These are phyloP conservation scores for Napeogenes sylphis DNA, from an alignment of 2,888 invertebrate species.

Conservation along the genomic window DNA sequence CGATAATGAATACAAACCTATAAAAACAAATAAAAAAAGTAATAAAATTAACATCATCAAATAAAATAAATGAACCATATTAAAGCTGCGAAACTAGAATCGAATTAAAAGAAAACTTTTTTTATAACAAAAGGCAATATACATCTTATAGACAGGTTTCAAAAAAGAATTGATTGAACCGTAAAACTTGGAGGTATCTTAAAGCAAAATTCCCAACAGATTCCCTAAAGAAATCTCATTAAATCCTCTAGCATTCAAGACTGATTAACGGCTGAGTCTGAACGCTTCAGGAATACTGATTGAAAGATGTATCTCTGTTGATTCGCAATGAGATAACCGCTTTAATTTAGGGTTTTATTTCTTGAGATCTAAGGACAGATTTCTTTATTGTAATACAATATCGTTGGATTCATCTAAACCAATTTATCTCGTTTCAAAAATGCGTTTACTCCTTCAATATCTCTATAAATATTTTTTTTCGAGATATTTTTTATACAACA, in stretches of 20 bases:
- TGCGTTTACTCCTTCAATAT: too few relatives aligned
- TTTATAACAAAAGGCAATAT: background rate
- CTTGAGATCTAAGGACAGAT: slow-evolving; percentile 11
- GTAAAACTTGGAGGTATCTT: slow-evolving; percentile 30
- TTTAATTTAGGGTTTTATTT: slow-evolving; percentile 24
- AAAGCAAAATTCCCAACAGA: slow-evolving; percentile 1
- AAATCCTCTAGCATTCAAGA: slow-evolving; percentile 55
- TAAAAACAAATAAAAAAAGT: too few relatives aligned
- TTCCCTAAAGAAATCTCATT: slow-evolving; percentile 61
- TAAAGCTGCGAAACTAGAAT: too few relatives aligned
- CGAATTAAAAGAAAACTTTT: too few relatives aligned
- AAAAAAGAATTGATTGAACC: slow-evolving; percentile 32
- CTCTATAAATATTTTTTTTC: too few relatives aligned
- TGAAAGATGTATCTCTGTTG: slow-evolving; percentile 35
- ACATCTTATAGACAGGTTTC: slow-evolving; percentile 10
- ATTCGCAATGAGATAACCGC: slow-evolving; percentile 37
- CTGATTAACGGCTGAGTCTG: slow-evolving; percentile 54
- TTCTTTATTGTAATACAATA: background rate
- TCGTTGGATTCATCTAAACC: too few relatives aligned
- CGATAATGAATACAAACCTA: too few relatives aligned
- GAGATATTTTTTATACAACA: too few relatives aligned
- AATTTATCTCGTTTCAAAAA: too few relatives aligned
- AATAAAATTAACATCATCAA: too few relatives aligned
- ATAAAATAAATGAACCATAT: too few relatives aligned
- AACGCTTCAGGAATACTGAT: slow-evolving; percentile 49